Percentiles rank a stretch among this genome's conserved stretches.
Conservation (phyloP, 1,140 invertebrate species). For the Drosophila prosaltans region DNA sequence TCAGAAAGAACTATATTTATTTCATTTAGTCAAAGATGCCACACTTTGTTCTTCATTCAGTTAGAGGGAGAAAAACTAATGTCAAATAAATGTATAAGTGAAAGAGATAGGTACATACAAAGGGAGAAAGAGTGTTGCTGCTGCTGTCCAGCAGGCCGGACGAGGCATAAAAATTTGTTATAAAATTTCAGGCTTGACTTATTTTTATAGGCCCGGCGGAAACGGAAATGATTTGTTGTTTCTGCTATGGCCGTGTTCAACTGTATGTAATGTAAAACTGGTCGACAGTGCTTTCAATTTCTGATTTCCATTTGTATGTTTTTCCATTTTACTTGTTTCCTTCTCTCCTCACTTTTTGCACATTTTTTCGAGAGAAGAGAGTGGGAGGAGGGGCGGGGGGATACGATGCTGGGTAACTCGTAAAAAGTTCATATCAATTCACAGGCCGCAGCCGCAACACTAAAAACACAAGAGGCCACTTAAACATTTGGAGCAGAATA, state of each 20-base stretch:
- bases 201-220: constrained; percentile 56
- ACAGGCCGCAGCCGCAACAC: constrained; percentile 37
- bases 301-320: constrained; percentile 48
- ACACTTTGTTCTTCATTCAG: too few species aligned
- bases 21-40: too few species aligned
- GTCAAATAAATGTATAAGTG: too few species aligned
- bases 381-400: too few species aligned
- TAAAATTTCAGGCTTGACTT: constrained; percentile 64
- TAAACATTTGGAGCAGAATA: constrained; percentile 25
- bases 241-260: constrained; percentile 24
- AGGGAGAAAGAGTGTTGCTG: background rate
- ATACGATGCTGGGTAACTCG: background rate
- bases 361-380: background rate
- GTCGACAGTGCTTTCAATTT: constrained; percentile 46
- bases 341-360: background rate
- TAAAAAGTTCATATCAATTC: constrained; percentile 63
- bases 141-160: background rate
- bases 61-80: too few species aligned
- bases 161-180: constrained; percentile 35
- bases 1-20: too few species aligned
- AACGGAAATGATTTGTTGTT: constrained; percentile 69
- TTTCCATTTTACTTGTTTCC: constrained; percentile 22
- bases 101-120: too few species aligned
- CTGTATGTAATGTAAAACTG: constrained; percentile 19
- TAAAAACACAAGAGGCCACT: constrained; percentile 37